Evolutionary conservation across 2,888 invertebrate species (phyloP).

Genomic region (Campoplex capitator): DNA sequence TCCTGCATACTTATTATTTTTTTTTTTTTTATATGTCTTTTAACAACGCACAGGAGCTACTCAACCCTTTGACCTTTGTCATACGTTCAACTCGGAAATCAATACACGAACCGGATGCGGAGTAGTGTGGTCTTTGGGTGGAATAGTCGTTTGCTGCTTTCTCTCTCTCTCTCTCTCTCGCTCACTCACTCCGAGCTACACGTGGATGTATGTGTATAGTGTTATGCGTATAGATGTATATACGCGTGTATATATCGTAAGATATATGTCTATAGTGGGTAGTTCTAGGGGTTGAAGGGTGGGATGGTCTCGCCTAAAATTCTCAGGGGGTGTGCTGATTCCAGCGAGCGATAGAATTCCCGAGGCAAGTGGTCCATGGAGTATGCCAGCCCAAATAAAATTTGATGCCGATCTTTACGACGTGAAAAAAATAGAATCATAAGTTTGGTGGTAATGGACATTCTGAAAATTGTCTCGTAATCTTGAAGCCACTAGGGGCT

Average conservation of each 20-base stretch:
- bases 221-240: not conserved
- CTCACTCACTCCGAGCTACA: conserved; percentile 32
- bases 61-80: conserved; percentile 72
- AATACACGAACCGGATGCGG: conserved; percentile 70
- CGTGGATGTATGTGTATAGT: conserved; percentile 12
- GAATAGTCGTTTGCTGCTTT: conserved; percentile 58
- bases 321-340: conserved; percentile 33
- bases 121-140: conserved; percentile 63
- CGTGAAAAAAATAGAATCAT: not conserved
- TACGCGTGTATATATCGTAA: conserved; percentile 4
- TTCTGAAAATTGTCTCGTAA: not conserved
- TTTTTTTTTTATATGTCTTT: conserved; percentile 7
- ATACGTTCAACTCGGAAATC: conserved; percentile 72
- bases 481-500: not conserved
- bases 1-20: not conserved
- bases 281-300: conserved; percentile 33
- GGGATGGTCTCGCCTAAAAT: conserved; percentile 50
- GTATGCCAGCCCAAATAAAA: conserved; percentile 16
- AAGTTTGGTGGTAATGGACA: not conserved
- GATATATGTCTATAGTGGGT: conserved; percentile 22
- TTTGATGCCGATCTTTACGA: conserved; percentile 12
- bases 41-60: conserved; percentile 50
- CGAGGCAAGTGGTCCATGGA: conserved; percentile 39
- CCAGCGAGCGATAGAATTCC: not conserved
- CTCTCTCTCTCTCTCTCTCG: conserved; percentile 48